Base-by-base conservation (phyloP, 2,888 invertebrate genomes). In the Pasiphila rectangulata region DNA sequence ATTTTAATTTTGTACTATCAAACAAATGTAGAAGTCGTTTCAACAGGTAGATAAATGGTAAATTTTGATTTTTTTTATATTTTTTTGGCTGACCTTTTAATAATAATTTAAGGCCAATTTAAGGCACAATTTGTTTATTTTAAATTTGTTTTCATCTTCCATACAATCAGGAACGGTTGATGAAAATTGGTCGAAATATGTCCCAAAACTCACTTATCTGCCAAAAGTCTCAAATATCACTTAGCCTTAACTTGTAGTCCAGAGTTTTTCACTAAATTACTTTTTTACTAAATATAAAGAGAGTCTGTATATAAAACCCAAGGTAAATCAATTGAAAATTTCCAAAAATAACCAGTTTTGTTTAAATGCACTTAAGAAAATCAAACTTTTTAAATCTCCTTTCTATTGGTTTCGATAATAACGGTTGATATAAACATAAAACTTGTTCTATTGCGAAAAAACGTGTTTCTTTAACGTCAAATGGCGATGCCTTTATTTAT, bases 381-480 rank as follows among this genome's bases (percentile, higher is more conserved):
- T 75, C 49, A 86, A 84, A 83, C 72, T 67, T 71, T 83, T 86
- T 88, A 89, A 54, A 81, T 82, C 75, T 88, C 86, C 85, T 88
- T 89, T 85, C 89, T 89, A 89, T 89, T 88, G 89, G 74, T 86
- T 85, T 84, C 79, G 78, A 48, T 88, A 86, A 89, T 87, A 89
- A 89, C 85, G 83, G 83, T 89, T 88, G 89, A 89, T 89, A 88
- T 89, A 88, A 89, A 89, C 80, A 75, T 81, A 89, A 89, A 89
- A 89, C 89, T 89, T 87, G 89, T 89, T 89, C 89, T 89, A 89
- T 89, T 89, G 89, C 89, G 88, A 89, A 89, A 89, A 89, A 89
- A 89, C 87, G 87, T 85, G 83, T 86, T 88, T 78, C 89, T 89
- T 88, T 87, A 87, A 83, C 83, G 89, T 89, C 89, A 89, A 89